Percentiles rank a stretch among this genome's conserved stretches.
Evolutionary conservation across 92 coral and sea anemone species (phyloP).

Genomic region (Pocillopora grandis): DNA sequence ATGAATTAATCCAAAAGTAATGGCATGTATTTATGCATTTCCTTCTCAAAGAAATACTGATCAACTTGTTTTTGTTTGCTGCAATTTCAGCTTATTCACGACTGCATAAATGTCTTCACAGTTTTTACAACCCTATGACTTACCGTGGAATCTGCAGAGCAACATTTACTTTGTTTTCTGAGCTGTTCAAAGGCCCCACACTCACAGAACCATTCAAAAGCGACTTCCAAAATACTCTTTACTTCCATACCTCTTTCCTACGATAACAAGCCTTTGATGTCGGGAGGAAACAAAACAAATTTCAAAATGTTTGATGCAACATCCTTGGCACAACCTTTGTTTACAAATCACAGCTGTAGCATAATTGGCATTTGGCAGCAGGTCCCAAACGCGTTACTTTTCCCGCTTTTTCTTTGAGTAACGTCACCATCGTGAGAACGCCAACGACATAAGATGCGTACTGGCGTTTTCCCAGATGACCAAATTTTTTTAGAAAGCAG

Average conservation of each 20-base stretch:
- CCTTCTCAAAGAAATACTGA: too few species aligned
- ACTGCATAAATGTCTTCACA: not conserved
- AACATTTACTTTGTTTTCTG: slow-evolving; percentile 60
- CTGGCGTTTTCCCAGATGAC: not conserved
- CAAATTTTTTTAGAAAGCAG: not conserved
- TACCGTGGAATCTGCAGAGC: slow-evolving; percentile 50
- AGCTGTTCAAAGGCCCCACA: slow-evolving; percentile 69
- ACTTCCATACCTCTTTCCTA: slow-evolving; percentile 17
- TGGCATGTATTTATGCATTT: too few species aligned
- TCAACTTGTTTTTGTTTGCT: too few species aligned
- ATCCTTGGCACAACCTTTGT: not conserved
- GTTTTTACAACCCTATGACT: not conserved
- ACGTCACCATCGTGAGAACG: not conserved
- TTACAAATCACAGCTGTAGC: not conserved
- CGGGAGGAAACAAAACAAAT: not conserved
- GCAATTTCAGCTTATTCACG: too few species aligned
- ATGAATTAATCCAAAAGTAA: too few species aligned
- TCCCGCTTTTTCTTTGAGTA: slow-evolving; percentile 9
- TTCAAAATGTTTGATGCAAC: not conserved
- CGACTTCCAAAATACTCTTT: slow-evolving; percentile 66
- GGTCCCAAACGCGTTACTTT: not conserved
- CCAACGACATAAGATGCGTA: not conserved
- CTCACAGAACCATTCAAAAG: slow-evolving; percentile 83
- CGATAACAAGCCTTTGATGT: not conserved
- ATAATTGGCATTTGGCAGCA: not conserved